Evolutionary conservation across 2,797 vertebrate species (phyloP).

Genomic region (Argya squamiceps): DNA sequence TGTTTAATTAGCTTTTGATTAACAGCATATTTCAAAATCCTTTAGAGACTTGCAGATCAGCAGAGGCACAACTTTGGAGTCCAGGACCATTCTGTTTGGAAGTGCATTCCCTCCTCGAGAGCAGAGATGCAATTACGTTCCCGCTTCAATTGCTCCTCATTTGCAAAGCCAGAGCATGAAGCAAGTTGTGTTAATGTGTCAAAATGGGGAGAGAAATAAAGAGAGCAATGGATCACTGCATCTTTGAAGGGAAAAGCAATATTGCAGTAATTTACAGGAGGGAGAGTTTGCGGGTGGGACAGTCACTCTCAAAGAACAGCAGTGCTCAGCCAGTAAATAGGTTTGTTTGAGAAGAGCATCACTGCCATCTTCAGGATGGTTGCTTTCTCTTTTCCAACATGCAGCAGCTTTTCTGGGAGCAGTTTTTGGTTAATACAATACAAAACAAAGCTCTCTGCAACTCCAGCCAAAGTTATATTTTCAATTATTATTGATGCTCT

Average conservation of each 20-base stretch:
- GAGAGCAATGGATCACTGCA: constrained; percentile 45
- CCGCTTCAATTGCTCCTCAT: background rate
- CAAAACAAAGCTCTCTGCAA: background rate
- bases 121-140: rapidly evolving
- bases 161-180: constrained; percentile 23
- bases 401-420: background rate
- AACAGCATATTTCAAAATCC: constrained; percentile 2
- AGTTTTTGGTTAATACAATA: background rate
- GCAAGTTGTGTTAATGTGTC: constrained; percentile 37
- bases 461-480: background rate
- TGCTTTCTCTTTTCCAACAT: background rate
- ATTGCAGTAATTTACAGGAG: constrained; percentile 50
- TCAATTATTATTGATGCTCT: background rate
- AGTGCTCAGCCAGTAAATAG: background rate
- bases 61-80: background rate
- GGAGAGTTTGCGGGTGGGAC: constrained; percentile 32
- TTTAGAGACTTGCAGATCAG: background rate
- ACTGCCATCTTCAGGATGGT: constrained; percentile 64
- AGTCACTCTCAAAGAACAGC: background rate
- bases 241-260: constrained; percentile 61
- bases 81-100: rapidly evolving
- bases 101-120: background rate
- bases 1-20: constrained; percentile 16
- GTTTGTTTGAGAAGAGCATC: constrained; percentile 2
- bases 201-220: constrained; percentile 47